phyloP scores from a whole-genome alignment of 2,113 vertebrate genomes.

The Mesitornis unicolor region DNA sequence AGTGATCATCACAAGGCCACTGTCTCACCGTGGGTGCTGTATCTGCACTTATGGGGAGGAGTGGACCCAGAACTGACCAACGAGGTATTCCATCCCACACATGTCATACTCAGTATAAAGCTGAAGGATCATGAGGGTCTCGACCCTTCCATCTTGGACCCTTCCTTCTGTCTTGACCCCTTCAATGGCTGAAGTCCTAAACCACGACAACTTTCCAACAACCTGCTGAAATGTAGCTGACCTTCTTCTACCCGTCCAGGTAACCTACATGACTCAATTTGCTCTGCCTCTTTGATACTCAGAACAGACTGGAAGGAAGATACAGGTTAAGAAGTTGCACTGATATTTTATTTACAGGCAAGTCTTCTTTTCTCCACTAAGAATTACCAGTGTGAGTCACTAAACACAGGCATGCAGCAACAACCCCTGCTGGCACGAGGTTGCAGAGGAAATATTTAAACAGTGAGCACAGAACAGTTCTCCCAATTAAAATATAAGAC shows the following conservation, averaged over 20 bases:
- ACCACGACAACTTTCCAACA: too few species aligned
- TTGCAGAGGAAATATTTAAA: background rate
- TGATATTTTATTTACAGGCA: background rate
- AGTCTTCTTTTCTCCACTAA: background rate
- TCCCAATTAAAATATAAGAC: background rate
- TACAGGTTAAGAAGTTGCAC: background rate
- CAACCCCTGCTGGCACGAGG: background rate
- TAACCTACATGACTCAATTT: background rate
- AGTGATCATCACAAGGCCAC: too few species aligned
- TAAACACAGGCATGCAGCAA: background rate
- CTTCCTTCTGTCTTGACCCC: too few species aligned
- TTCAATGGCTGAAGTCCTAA: too few species aligned
- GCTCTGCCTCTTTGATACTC: background rate
- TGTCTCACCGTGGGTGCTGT: too few species aligned
- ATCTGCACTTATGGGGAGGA: too few species aligned
- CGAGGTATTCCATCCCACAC: too few species aligned
- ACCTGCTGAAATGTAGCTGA: background rate
- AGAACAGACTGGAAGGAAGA: background rate
- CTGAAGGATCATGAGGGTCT: too few species aligned
- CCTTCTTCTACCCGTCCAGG: background rate
- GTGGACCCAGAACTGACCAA: too few species aligned
- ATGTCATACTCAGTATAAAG: too few species aligned
- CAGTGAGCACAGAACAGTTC: background rate
- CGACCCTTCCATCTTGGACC: too few species aligned
- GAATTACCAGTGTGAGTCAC: background rate